Evolutionary conservation across 2,888 invertebrate genomes (phyloP).

Genomic region (Acleris literana): DNA sequence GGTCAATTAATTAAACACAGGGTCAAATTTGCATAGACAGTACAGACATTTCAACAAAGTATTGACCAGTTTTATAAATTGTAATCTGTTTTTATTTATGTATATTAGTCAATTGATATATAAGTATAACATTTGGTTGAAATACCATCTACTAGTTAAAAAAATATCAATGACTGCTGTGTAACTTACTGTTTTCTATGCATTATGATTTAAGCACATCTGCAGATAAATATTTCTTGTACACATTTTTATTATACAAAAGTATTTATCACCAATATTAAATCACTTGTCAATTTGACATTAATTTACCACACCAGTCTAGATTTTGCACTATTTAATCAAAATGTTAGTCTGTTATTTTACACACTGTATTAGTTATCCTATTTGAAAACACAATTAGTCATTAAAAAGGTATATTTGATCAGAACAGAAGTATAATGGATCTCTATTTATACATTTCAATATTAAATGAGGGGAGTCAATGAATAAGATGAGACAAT

Average conservation of each 20-base stretch:
- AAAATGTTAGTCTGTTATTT: slow-evolving; percentile 5
- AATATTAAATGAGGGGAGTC: slow-evolving; percentile 29
- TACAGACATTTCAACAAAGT: background rate
- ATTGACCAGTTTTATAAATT: background rate
- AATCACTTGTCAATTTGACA: slow-evolving; percentile 66
- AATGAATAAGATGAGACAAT: slow-evolving; percentile 43
- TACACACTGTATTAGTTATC: slow-evolving; percentile 2
- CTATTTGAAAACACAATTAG: background rate
- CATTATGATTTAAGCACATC: slow-evolving; percentile 57
- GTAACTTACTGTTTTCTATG: slow-evolving; percentile 76
- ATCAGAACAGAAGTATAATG: background rate
- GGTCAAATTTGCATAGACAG: background rate
- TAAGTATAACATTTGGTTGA: too few species aligned
- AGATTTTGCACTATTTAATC: slow-evolving; percentile 51
- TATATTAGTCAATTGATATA: slow-evolving; percentile 7
- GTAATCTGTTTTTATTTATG: background rate
- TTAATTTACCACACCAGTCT: slow-evolving; percentile 59
- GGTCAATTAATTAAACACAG: slow-evolving; percentile 1
- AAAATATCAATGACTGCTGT: background rate
- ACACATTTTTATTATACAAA: slow-evolving; percentile 54
- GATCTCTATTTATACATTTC: slow-evolving; percentile 12
- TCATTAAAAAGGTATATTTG: background rate
- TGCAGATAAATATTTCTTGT: slow-evolving; percentile 45
- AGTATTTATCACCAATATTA: slow-evolving; percentile 41
- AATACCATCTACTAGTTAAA: background rate